These are phyloP conservation scores for Syngnathus floridae DNA, from an alignment of 2,113 vertebrate species.

Conservation along the genomic window DNA sequence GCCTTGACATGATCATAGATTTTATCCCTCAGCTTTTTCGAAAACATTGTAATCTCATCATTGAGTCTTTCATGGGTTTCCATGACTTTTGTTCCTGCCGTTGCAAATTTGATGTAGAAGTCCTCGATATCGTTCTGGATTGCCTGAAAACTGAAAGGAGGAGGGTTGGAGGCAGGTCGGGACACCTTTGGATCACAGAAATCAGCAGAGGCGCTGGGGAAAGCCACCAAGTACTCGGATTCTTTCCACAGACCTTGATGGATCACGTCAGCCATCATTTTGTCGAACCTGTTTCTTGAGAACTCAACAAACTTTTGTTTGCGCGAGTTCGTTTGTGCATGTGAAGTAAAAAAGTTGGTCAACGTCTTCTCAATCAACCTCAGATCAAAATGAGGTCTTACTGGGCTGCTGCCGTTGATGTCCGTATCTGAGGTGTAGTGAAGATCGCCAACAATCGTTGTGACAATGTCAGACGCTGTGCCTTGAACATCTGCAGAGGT, in stretches of 20 bases:
- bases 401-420: not conserved
- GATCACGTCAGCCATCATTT: slow-evolving; percentile 1
- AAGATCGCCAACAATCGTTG: not conserved
- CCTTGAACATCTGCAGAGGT: not conserved
- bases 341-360: not conserved
- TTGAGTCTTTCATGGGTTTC: not conserved
- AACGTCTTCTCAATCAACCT: slow-evolving; percentile 3
- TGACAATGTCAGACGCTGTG: not conserved
- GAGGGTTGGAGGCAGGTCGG: not conserved
- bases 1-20: not conserved
- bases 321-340: not conserved
- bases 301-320: slow-evolving; percentile 1
- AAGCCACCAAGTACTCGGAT: not conserved
- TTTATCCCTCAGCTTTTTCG: slow-evolving; percentile 4
- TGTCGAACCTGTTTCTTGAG: not conserved
- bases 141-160: not conserved
- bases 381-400: not conserved
- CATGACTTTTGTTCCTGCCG: not conserved
- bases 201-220: not conserved
- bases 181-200: not conserved
- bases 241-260: not conserved
- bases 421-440: not conserved
- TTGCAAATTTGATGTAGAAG: not conserved
- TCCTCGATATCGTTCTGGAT: not conserved
- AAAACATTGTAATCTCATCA: not conserved